Evolutionary conservation across 92 coral and sea anemone genomes (phyloP).

Genomic region (Palythoa heliodiscus): DNA sequence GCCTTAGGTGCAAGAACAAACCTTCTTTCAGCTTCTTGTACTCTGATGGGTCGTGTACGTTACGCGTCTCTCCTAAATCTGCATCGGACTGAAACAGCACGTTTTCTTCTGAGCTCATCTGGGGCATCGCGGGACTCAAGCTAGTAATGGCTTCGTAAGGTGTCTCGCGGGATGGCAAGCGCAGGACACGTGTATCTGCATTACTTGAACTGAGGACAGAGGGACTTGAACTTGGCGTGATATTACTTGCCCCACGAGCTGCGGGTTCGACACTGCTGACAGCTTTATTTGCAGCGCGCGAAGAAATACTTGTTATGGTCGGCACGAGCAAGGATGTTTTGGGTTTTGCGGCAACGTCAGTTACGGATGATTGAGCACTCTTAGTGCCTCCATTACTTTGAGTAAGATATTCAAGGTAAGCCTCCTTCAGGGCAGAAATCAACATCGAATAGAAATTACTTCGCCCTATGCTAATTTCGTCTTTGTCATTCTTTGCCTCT

Average conservation of each 20-base stretch:
- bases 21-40: conserved; percentile 77
- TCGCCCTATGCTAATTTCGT: conserved; percentile 22
- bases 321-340: conserved; percentile 9
- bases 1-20: neutral
- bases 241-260: neutral
- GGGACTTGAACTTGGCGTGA: neutral
- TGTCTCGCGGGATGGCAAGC: conserved; percentile 14
- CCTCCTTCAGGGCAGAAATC: conserved; percentile 28
- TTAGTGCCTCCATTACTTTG: neutral
- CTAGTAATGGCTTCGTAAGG: conserved; percentile 33
- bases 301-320: neutral
- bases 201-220: neutral
- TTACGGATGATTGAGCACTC: neutral
- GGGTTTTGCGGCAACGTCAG: neutral
- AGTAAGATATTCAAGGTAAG: conserved; percentile 12
- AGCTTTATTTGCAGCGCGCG: neutral
- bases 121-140: conserved; percentile 32
- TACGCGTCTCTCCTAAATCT: conserved; percentile 70
- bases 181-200: neutral
- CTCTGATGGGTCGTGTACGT: conserved; percentile 55
- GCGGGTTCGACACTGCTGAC: neutral
- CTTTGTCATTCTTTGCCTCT: neutral
- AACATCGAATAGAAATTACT: conserved; percentile 27
- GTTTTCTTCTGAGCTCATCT: conserved; percentile 63
- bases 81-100: conserved; percentile 83